Evolutionary conservation across 2,888 invertebrate species (phyloP).

Genomic region (Suillia variegata): DNA sequence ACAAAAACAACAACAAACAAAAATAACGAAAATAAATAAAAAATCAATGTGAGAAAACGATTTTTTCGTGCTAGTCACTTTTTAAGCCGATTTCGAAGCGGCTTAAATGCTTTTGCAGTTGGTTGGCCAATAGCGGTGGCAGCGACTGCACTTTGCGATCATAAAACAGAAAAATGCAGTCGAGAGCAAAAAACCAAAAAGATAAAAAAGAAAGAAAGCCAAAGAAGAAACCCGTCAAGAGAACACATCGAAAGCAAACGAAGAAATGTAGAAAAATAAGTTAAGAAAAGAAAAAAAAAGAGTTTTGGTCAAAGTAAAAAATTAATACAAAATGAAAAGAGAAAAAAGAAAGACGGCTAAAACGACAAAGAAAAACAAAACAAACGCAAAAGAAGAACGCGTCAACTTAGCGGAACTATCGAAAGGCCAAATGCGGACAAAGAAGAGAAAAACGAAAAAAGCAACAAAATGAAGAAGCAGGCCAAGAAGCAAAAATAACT

Average conservation of each 20-base stretch:
- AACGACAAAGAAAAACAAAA: neutral
- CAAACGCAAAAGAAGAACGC: neutral
- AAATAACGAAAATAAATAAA: neutral
- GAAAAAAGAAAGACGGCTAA: neutral
- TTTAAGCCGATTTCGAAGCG: no score
- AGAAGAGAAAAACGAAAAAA: neutral
- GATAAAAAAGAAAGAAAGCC: no score
- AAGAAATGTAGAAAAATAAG: no score
- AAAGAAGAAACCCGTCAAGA: no score
- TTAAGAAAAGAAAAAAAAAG: no score
- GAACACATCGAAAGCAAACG: no score
- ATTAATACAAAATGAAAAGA: neutral
- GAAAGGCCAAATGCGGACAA: neutral
- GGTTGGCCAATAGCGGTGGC: no score
- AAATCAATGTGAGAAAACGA: neutral
- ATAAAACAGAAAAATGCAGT: neutral
- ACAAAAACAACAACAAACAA: no score
- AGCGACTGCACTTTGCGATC: neutral
- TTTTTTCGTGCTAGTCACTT: no score
- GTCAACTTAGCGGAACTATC: constrained; percentile 17
- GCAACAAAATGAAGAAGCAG: neutral
- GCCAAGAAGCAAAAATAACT: neutral
- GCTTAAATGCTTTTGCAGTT: neutral
- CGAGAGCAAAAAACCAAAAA: neutral
- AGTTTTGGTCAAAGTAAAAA: no score